Percentiles rank a stretch among this genome's conserved stretches.
phyloP scores from a whole-genome alignment of 2,888 invertebrate species.

The Notodonta dromedarius region DNA sequence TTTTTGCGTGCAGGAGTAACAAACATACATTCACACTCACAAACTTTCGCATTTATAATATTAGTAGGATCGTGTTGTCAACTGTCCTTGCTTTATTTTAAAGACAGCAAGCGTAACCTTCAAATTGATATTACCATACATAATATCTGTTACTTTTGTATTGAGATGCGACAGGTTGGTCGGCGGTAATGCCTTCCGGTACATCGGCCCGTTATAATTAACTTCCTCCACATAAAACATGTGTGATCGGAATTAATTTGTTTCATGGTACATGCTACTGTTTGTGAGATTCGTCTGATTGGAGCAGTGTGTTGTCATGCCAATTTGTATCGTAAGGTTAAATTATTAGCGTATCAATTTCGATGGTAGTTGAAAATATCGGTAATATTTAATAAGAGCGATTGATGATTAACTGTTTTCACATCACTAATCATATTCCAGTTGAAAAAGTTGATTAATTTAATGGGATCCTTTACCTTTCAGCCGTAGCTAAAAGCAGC shows the following conservation, averaged over 20 bases:
- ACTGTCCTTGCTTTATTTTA: background rate
- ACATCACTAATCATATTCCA: too few relatives aligned
- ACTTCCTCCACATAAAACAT: constrained; percentile 35
- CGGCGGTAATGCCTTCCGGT: constrained; percentile 38
- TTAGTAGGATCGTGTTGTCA: background rate
- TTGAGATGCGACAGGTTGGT: constrained; percentile 10
- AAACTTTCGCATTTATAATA: too few relatives aligned
- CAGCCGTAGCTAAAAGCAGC: too few relatives aligned
- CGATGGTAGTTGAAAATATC: constrained; percentile 1
- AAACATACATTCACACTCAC: too few relatives aligned
- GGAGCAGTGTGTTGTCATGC: background rate
- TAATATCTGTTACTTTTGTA: constrained; percentile 1
- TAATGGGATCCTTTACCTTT: too few relatives aligned
- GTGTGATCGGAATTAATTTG: constrained; percentile 36
- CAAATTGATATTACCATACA: constrained; percentile 5
- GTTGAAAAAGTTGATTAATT: too few relatives aligned
- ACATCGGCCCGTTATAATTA: constrained; percentile 32
- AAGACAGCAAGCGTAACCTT: background rate
- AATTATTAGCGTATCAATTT: background rate
- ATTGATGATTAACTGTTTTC: too few relatives aligned
- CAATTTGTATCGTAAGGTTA: too few relatives aligned
- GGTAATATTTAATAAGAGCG: background rate
- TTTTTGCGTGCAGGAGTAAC: too few relatives aligned
- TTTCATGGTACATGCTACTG: constrained; percentile 19
- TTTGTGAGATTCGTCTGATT: constrained; percentile 5